Evolutionary conservation across 2,888 invertebrate genomes (phyloP).

Genomic region (Oconnorella tubifera): DNA sequence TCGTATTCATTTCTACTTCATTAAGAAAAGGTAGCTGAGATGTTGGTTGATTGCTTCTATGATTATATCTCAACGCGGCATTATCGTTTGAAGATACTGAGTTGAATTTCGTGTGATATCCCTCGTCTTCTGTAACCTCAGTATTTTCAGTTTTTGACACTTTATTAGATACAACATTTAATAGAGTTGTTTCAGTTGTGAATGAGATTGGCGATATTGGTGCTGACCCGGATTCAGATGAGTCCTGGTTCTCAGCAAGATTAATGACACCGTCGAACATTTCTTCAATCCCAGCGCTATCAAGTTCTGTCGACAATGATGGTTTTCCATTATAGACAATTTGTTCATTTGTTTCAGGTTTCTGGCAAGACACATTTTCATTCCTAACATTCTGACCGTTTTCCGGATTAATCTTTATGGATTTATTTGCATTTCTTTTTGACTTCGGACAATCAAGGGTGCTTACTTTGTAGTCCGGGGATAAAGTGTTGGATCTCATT

Average conservation of each 20-base stretch:
- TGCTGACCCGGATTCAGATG: neutral
- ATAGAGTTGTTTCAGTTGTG: neutral
- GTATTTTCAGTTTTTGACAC: too few relatives aligned
- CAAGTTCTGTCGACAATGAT: neutral
- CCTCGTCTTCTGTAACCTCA: neutral
- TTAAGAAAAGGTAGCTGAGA: neutral
- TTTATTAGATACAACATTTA: too few relatives aligned
- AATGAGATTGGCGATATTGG: neutral
- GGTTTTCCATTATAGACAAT: neutral
- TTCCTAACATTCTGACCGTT: too few relatives aligned
- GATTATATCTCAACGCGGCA: neutral
- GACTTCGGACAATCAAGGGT: too few relatives aligned
- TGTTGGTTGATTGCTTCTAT: neutral
- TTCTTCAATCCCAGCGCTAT: slow-evolving; percentile 17
- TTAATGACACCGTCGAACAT: slow-evolving; percentile 24
- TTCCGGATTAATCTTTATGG: too few relatives aligned
- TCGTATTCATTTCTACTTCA: neutral
- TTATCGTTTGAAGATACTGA: neutral
- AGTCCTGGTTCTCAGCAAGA: slow-evolving; percentile 13
- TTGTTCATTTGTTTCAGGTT: neutral
- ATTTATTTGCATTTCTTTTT: too few relatives aligned
- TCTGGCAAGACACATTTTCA: too few relatives aligned
- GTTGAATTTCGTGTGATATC: neutral
- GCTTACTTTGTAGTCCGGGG: too few relatives aligned
- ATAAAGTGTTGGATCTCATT: too few relatives aligned